These are phyloP conservation scores for Digitonthophagus gazella DNA, from an alignment of 2,888 invertebrate species.

Conservation along the genomic window DNA sequence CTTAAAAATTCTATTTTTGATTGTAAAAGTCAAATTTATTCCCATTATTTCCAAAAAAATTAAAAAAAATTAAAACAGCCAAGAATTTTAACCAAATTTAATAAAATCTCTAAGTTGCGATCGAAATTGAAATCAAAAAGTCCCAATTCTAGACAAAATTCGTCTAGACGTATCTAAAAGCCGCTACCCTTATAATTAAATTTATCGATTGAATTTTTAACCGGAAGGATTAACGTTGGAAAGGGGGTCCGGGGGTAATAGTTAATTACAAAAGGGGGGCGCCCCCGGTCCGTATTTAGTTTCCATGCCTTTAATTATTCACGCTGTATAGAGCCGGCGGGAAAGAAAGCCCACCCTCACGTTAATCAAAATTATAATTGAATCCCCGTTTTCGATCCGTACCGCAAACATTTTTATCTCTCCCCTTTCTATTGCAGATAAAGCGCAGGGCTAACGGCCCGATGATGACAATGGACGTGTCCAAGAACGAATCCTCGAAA, in stretches of 20 bases:
- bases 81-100: too few species aligned
- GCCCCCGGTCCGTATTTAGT: neutral
- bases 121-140: too few species aligned
- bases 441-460: conserved; percentile 50
- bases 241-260: conserved; percentile 9
- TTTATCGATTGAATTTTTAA: neutral
- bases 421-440: conserved; percentile 43
- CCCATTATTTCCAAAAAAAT: too few species aligned
- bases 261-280: conserved; percentile 27
- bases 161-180: neutral
- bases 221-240: neutral
- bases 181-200: neutral
- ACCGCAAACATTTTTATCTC: neutral
- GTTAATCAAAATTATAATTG: neutral
- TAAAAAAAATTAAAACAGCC: too few species aligned
- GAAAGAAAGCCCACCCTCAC: neutral
- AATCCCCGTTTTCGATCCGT: neutral
- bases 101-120: too few species aligned
- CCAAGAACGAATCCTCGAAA: conserved; percentile 66
- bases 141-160: too few species aligned
- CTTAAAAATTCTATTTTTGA: too few species aligned
- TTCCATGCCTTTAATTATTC: neutral
- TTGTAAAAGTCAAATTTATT: too few species aligned
- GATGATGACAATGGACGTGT: conserved; percentile 87
- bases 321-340: neutral